Conservation (phyloP, 2,797 vertebrate genomes). For the Somateria mollissima region DNA sequence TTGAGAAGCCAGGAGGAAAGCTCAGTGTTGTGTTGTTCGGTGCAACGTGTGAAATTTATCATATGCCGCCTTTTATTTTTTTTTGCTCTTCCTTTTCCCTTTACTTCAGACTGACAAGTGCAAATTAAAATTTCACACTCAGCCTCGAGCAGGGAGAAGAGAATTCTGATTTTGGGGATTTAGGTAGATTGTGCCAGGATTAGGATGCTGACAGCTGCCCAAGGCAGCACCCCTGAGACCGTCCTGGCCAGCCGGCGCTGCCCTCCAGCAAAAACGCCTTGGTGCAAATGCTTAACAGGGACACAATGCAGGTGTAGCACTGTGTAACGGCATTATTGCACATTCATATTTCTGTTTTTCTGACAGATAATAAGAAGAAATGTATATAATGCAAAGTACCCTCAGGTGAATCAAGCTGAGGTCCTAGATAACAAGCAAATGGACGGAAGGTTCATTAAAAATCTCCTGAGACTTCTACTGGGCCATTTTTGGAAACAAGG, state of each 20-base stretch:
- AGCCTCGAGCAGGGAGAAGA: slow-evolving; percentile 10
- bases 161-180: slow-evolving; percentile 45
- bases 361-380: background rate
- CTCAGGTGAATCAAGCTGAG: fast-evolving
- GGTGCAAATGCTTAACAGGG: fast-evolving
- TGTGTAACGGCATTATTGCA: background rate
- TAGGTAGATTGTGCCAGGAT: slow-evolving; percentile 40
- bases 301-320: background rate
- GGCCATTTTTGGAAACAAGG: background rate
- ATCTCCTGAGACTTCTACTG: background rate
- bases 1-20: slow-evolving; percentile 43
- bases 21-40: background rate
- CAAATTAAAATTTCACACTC: slow-evolving; percentile 72
- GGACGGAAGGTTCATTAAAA: too few species aligned
- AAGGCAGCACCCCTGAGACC: background rate
- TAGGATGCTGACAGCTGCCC: background rate
- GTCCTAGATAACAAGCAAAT: fast-evolving
- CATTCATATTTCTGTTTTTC: background rate
- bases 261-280: background rate
- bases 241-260: background rate
- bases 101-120: slow-evolving; percentile 62
- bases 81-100: slow-evolving; percentile 36
- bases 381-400: background rate
- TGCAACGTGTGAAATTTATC: slow-evolving; percentile 58
- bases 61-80: slow-evolving; percentile 21